Evolutionary conservation across 2,888 invertebrate species (phyloP).

Genomic region (Trichopria drosophilae): DNA sequence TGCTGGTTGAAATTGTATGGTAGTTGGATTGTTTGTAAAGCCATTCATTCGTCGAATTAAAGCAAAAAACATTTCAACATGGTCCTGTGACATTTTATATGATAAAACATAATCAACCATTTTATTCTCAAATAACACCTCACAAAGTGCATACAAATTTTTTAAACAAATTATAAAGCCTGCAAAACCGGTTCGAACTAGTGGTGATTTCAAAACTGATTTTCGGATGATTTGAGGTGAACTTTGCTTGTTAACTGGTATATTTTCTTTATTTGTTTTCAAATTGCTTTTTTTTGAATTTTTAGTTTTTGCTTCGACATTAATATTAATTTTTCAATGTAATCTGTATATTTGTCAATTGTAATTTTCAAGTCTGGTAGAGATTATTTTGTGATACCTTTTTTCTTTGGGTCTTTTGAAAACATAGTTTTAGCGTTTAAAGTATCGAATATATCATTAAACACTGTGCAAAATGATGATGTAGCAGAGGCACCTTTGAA

Average conservation of each 20-base stretch:
- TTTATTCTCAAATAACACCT: slow-evolving; percentile 10
- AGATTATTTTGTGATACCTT: slow-evolving; percentile 8
- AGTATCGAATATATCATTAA: slow-evolving; percentile 38
- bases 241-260: not conserved
- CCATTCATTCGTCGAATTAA: slow-evolving; percentile 25
- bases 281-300: no score
- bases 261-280: slow-evolving; percentile 15
- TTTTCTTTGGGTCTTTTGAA: slow-evolving; percentile 14
- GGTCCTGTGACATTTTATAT: slow-evolving; percentile 31
- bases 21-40: slow-evolving; percentile 26
- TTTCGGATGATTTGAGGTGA: slow-evolving; percentile 4
- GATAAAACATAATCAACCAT: slow-evolving; percentile 17
- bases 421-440: slow-evolving; percentile 32
- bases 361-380: slow-evolving; percentile 7
- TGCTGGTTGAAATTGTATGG: slow-evolving; percentile 29
- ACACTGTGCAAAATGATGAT: slow-evolving; percentile 22
- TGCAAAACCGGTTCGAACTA: slow-evolving; percentile 20
- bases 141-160: slow-evolving; percentile 9
- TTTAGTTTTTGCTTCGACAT: slow-evolving; percentile 6
- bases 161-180: slow-evolving; percentile 20
- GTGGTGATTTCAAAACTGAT: slow-evolving; percentile 1
- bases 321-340: slow-evolving; percentile 13
- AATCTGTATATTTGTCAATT: slow-evolving; percentile 9
- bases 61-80: slow-evolving; percentile 29
- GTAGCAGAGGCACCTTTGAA: slow-evolving; percentile 15